Evolutionary conservation across 1,140 invertebrate genomes (phyloP).

Genomic region (Platyscapa corneri): DNA sequence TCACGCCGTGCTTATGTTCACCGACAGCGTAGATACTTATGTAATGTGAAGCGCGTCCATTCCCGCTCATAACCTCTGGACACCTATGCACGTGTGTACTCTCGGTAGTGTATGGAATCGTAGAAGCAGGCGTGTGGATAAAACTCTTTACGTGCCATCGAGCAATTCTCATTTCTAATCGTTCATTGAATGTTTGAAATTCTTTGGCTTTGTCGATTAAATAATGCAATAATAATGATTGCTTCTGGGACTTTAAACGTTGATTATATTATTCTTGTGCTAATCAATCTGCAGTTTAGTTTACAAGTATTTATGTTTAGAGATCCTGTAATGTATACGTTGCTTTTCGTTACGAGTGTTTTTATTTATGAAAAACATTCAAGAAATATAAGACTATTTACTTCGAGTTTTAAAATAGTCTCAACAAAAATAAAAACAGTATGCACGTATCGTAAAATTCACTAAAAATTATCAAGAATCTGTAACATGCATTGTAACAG

Average conservation of each 20-base stretch:
- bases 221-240: neutral
- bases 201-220: neutral
- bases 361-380: too few species aligned
- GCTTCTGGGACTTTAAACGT: neutral
- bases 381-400: too few species aligned
- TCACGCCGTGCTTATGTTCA: neutral
- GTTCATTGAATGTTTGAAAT: neutral
- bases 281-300: neutral
- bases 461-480: too few species aligned
- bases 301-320: neutral
- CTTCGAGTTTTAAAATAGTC: too few species aligned
- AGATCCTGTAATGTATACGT: too few species aligned
- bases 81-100: neutral
- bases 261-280: neutral
- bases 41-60: neutral
- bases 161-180: conserved; percentile 23
- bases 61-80: neutral
- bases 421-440: too few species aligned
- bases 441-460: too few species aligned
- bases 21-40: neutral
- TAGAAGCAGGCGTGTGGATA: neutral
- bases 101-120: neutral
- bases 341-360: too few species aligned
- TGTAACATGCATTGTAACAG: too few species aligned
- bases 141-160: neutral